phyloP scores from a whole-genome alignment of 2,888 invertebrate genomes.

The Chironomus riparius region DNA sequence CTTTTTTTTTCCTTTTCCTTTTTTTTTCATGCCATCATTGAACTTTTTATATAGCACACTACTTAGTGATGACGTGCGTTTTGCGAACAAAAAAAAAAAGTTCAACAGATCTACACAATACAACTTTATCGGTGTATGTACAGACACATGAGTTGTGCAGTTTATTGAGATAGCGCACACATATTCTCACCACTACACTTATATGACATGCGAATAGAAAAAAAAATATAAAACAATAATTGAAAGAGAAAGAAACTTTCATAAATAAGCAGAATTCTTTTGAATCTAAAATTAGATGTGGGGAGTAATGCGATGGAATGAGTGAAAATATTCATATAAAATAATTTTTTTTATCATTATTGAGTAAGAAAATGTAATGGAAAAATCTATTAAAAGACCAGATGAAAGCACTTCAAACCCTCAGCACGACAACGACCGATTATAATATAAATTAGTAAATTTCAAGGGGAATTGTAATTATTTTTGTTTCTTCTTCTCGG shows the following conservation, averaged over 20 bases:
- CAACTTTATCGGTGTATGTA: background rate
- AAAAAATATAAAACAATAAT: too few relatives aligned
- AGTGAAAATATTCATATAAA: background rate
- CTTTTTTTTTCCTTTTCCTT: background rate
- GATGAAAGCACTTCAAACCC: background rate
- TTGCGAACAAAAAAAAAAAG: background rate
- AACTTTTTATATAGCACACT: background rate
- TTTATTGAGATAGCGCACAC: background rate
- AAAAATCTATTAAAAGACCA: background rate
- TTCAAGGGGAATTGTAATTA: background rate
- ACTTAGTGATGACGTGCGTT: background rate
- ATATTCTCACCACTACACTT: background rate
- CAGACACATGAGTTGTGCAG: background rate
- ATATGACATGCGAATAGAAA: background rate
- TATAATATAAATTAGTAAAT: background rate
- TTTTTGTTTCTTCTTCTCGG: background rate
- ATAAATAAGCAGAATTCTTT: background rate
- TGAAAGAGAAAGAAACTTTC: background rate
- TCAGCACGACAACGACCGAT: background rate
- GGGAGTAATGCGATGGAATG: too few relatives aligned
- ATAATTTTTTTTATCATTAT: background rate
- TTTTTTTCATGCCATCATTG: background rate
- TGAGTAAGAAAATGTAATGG: background rate
- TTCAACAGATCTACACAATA: background rate
- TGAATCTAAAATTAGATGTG: background rate